phyloP scores from a whole-genome alignment of 1,140 invertebrate genomes.

The Zaprionus africanus region DNA sequence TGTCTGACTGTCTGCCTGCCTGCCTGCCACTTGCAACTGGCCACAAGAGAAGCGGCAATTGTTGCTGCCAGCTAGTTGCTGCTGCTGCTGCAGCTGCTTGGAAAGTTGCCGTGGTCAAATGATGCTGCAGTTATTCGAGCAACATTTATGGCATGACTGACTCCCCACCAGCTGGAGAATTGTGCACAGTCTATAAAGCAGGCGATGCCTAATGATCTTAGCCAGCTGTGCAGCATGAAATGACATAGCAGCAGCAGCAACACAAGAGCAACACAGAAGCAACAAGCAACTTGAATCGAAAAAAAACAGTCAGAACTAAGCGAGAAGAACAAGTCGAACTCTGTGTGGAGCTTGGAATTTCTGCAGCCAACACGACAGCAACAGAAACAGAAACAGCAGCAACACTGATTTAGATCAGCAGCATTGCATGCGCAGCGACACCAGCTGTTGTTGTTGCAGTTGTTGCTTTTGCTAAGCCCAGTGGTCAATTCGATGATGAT shows the following conservation, averaged over 20 bases:
- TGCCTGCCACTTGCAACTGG: slow-evolving; percentile 23
- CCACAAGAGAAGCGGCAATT: slow-evolving; percentile 19
- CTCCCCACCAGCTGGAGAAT: slow-evolving; percentile 24
- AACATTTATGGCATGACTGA: slow-evolving; percentile 69
- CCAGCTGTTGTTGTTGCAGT: not conserved
- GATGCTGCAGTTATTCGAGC: slow-evolving; percentile 76
- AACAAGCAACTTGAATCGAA: not conserved
- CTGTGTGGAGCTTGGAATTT: slow-evolving; percentile 31
- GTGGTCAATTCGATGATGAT: slow-evolving; percentile 20
- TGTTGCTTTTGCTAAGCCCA: slow-evolving; percentile 14
- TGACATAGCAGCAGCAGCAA: slow-evolving; percentile 18
- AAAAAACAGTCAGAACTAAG: slow-evolving; percentile 2
- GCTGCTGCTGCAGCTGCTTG: slow-evolving; percentile 55
- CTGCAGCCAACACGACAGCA: slow-evolving; percentile 12
- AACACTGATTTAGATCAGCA: slow-evolving; percentile 26
- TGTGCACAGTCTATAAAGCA: slow-evolving; percentile 43
- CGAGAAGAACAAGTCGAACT: slow-evolving; percentile 20
- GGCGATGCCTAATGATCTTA: slow-evolving; percentile 40
- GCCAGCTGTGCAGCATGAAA: slow-evolving; percentile 45
- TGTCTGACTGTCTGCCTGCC: slow-evolving; percentile 27
- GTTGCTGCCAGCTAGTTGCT: slow-evolving; percentile 41
- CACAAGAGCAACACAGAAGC: not conserved
- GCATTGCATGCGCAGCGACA: slow-evolving; percentile 6
- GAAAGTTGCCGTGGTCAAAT: slow-evolving; percentile 76
- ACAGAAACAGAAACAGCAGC: slow-evolving; percentile 15